Conservation (phyloP, 2,888 invertebrate genomes). For the Melieria crassipennis region DNA sequence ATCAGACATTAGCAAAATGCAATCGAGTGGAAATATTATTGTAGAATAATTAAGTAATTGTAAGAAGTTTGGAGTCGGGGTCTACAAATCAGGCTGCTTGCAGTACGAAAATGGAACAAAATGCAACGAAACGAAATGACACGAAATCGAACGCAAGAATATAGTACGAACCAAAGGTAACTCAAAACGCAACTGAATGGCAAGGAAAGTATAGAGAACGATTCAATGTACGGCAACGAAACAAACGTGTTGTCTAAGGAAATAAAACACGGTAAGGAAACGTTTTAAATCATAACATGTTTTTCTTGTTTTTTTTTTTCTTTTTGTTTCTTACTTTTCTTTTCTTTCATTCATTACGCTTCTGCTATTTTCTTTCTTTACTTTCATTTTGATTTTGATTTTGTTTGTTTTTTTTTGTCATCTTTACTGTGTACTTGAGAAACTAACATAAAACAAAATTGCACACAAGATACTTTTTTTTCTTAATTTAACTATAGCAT, state of each 20-base stretch:
- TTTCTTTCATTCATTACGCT: not conserved
- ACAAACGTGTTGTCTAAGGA: not conserved
- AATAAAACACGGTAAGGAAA: conserved; percentile 2
- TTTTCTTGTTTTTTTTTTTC: conserved; percentile 2
- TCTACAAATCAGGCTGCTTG: too few species aligned
- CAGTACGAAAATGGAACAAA: conserved; percentile 1
- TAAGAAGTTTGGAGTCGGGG: not conserved
- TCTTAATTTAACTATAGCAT: conserved; percentile 45
- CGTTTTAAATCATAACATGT: not conserved
- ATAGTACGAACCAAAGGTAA: not conserved
- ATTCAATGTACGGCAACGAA: not conserved
- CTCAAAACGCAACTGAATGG: not conserved
- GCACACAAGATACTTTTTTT: conserved; percentile 12
- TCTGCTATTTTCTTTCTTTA: not conserved
- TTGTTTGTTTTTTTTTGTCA: too few species aligned
- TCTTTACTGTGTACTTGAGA: too few species aligned
- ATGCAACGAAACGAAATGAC: not conserved
- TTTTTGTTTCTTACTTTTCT: conserved; percentile 11
- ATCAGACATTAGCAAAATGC: too few species aligned
- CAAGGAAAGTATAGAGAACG: too few species aligned
- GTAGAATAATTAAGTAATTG: too few species aligned
- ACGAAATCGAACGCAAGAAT: not conserved
- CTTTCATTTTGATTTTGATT: not conserved
- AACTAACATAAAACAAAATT: too few species aligned
- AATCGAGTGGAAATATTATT: too few species aligned